Percentiles rank a stretch among this genome's conserved stretches.
phyloP scores from a whole-genome alignment of 1,140 invertebrate genomes.

The Drosophila sp. region DNA sequence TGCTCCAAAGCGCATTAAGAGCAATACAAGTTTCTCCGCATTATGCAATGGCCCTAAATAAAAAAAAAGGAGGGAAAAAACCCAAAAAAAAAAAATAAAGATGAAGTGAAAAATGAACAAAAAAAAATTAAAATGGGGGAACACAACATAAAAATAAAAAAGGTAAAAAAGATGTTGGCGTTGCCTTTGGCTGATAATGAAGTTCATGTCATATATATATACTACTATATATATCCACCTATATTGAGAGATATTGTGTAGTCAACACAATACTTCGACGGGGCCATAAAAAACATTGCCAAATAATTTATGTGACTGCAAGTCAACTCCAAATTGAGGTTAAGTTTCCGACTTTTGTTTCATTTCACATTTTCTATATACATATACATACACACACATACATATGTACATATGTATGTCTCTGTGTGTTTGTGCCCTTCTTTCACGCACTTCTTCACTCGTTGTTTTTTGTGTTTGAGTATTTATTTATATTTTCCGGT shows the following conservation, averaged over 20 bases:
- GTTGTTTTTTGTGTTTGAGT: background rate
- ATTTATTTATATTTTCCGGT: conserved; percentile 58
- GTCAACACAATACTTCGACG: conserved; percentile 59
- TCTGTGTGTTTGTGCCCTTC: conserved; percentile 37
- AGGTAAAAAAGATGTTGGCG: conserved; percentile 70
- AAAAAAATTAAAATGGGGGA: conserved; percentile 64
- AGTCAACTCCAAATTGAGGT: conserved; percentile 71
- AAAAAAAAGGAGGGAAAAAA: conserved; percentile 43
- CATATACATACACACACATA: background rate
- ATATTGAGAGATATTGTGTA: conserved; percentile 46
- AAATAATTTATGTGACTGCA: conserved; percentile 72
- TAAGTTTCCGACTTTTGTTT: conserved; percentile 62
- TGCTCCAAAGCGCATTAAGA: conserved; percentile 71
- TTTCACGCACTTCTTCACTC: conserved; percentile 48
- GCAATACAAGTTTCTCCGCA: conserved; percentile 76
- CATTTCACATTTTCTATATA: conserved; percentile 41
- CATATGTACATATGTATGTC: background rate
- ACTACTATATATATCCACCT: conserved; percentile 21
- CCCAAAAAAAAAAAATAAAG: conserved; percentile 74
- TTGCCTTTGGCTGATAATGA: conserved; percentile 69
- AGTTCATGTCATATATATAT: conserved; percentile 67
- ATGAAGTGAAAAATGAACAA: conserved; percentile 65
- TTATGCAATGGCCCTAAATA: conserved; percentile 79
- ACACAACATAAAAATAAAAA: conserved; percentile 48
- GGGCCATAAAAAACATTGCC: conserved; percentile 75